Conservation (phyloP, 2,888 invertebrate species). For the Ichneumon xanthorius region DNA sequence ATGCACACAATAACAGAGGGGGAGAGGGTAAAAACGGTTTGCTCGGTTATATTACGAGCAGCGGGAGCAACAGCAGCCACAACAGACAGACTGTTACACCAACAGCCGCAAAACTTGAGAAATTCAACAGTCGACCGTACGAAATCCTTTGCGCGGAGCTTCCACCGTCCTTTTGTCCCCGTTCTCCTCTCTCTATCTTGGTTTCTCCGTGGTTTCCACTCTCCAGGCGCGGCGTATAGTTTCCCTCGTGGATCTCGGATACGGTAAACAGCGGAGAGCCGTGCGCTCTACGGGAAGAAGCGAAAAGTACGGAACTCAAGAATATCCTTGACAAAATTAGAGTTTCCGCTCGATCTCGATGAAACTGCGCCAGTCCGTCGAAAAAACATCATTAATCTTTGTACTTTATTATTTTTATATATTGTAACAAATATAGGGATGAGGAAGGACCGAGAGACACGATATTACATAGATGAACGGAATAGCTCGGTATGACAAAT, state of each 20-base stretch:
- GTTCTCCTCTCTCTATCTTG: background rate
- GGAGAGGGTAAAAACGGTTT: conserved; percentile 31
- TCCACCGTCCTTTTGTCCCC: conserved; percentile 13
- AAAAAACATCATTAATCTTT: too few species aligned
- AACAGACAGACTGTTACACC: conserved; percentile 57
- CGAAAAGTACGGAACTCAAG: background rate
- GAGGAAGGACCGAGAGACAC: too few species aligned
- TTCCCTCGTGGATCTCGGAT: conserved; percentile 1
- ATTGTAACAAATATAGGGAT: too few species aligned
- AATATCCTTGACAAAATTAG: background rate
- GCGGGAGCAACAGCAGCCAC: conserved; percentile 52
- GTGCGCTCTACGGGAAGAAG: background rate
- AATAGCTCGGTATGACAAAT: too few species aligned
- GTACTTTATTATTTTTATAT: too few species aligned
- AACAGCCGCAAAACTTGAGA: conserved; percentile 55
- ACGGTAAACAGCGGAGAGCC: background rate
- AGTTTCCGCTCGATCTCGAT: background rate
- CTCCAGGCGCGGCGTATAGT: background rate
- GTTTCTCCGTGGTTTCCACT: conserved; percentile 48
- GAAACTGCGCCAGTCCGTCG: background rate
- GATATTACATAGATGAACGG: too few species aligned
- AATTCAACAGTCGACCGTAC: conserved; percentile 40
- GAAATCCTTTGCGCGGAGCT: conserved; percentile 41
- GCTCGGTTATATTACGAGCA: conserved; percentile 39
- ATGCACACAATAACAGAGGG: background rate